phyloP scores from a whole-genome alignment of 2,888 invertebrate genomes.

The Chalcosyrphus nemorum region DNA sequence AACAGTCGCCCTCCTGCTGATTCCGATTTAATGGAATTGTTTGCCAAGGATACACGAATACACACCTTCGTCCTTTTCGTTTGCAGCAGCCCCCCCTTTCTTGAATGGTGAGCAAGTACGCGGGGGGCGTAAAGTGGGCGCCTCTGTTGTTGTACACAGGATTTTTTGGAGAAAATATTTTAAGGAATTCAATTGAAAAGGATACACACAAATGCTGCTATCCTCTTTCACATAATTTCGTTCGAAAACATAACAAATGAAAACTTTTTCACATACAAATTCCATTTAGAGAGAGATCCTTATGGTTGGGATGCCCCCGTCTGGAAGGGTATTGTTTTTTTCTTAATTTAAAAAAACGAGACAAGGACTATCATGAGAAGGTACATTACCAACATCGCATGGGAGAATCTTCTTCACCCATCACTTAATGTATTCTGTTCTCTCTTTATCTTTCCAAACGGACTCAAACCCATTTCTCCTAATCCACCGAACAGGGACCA shows the following conservation, averaged over 20 bases:
- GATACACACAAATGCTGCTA: background rate
- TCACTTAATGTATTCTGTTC: constrained; percentile 29
- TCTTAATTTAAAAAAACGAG: constrained; percentile 38
- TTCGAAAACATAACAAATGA: background rate
- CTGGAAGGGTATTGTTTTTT: background rate
- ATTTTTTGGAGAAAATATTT: constrained; percentile 20
- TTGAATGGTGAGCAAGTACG: too few species aligned
- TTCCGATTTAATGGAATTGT: constrained; percentile 55
- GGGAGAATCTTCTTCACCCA: constrained; percentile 10
- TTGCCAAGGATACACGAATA: constrained; percentile 26
- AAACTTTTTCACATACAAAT: constrained; percentile 15
- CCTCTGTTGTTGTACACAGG: too few species aligned
- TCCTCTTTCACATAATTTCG: background rate
- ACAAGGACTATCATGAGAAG: constrained; percentile 10
- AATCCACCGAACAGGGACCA: constrained; percentile 9
- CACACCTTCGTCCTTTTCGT: background rate
- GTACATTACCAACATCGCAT: background rate
- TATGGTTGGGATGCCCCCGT: background rate
- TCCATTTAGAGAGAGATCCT: background rate
- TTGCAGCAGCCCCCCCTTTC: too few species aligned
- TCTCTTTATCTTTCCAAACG: background rate
- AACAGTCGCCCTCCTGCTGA: constrained; percentile 49
- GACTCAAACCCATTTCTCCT: constrained; percentile 13
- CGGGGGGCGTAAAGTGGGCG: too few species aligned
- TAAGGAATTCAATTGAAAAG: constrained; percentile 41